These are phyloP conservation scores for Corythaixoides concolor DNA, from an alignment of 2,113 vertebrate genomes.

Conservation along the genomic window DNA sequence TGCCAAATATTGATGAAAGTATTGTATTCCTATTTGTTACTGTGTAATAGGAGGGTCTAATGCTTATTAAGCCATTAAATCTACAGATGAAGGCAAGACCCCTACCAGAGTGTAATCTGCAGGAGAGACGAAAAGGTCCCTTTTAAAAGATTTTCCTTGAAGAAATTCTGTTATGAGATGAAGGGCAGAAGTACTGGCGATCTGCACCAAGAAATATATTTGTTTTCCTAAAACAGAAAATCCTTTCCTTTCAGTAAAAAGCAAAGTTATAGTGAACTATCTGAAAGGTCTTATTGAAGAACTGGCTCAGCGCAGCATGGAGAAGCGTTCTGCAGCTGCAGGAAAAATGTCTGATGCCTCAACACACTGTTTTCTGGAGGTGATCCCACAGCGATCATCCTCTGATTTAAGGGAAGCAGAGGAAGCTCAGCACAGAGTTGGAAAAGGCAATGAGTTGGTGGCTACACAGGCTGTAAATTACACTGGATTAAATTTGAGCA, in stretches of 20 bases:
- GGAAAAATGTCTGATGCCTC: background rate
- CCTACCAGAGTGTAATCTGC: background rate
- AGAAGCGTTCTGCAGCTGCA: background rate
- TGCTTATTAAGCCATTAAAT: conserved; percentile 55
- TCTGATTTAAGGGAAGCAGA: background rate
- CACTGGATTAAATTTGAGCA: background rate
- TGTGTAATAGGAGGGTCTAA: conserved; percentile 9
- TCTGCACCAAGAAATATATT: background rate
- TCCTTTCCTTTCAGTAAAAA: background rate
- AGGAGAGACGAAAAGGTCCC: background rate
- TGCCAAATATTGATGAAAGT: conserved; percentile 65
- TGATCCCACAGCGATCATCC: background rate
- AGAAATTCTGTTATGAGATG: background rate
- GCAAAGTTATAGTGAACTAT: background rate
- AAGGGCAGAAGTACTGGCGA: background rate
- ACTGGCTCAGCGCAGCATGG: background rate
- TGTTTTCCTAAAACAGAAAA: background rate
- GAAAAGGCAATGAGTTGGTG: background rate
- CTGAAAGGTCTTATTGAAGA: background rate
- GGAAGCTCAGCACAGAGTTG: background rate
- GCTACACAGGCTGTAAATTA: background rate
- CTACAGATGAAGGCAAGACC: conserved; percentile 35
- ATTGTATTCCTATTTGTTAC: conserved; percentile 63
- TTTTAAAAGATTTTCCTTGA: conserved; percentile 31
- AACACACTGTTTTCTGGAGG: background rate